phyloP scores from a whole-genome alignment of 2,888 invertebrate species.

The Prenolepis imparis region DNA sequence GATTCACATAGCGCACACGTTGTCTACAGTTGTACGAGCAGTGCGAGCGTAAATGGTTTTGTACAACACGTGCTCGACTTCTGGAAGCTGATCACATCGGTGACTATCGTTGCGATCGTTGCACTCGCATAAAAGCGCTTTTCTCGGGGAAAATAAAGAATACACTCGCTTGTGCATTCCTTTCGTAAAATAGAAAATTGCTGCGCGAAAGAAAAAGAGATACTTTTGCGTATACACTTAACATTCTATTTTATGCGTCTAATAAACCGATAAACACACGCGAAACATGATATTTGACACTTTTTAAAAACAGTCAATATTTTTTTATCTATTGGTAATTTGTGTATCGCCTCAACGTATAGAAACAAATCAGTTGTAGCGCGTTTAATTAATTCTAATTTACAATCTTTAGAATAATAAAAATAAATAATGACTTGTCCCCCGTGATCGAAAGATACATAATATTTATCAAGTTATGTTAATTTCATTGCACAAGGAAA shows the following conservation, averaged over 20 bases:
- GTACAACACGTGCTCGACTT: conserved; percentile 66
- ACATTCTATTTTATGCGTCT: neutral
- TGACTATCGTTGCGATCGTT: conserved; percentile 59
- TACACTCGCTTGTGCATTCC: neutral
- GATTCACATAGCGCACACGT: conserved; percentile 64
- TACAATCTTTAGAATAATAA: conserved; percentile 7
- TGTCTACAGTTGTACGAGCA: conserved; percentile 64
- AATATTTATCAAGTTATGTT: conserved; percentile 29
- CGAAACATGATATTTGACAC: conserved; percentile 11
- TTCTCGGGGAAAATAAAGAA: neutral
- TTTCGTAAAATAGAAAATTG: neutral
- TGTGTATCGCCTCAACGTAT: neutral
- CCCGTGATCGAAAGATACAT: neutral
- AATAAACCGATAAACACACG: conserved; percentile 33
- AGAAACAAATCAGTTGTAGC: neutral
- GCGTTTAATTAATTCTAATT: conserved; percentile 27
- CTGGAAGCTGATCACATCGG: conserved; percentile 66
- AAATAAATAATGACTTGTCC: conserved; percentile 17
- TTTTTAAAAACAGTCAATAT: neutral
- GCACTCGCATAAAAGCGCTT: conserved; percentile 37
- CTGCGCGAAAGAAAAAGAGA: neutral
- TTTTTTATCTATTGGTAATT: conserved; percentile 11
- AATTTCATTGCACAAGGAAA: conserved; percentile 6
- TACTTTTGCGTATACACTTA: neutral
- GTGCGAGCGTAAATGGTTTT: conserved; percentile 65